Evolutionary conservation across 2,888 invertebrate species (phyloP), one percentile per base, ranked within the genome.

Genomic region (Mamestra brassicae): DNA sequence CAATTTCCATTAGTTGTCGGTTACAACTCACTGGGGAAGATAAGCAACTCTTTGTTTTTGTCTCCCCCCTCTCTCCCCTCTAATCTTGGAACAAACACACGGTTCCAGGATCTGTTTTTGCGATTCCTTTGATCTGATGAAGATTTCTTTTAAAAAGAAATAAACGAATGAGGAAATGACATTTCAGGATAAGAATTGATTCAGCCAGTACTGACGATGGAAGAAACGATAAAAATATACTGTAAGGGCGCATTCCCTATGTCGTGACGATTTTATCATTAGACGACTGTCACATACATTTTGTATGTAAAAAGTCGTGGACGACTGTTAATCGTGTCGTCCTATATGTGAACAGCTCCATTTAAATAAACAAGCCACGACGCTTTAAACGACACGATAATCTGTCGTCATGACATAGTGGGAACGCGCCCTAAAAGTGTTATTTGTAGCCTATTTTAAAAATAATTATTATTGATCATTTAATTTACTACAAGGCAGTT

Each of bases 1-100:
- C 74, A 85, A 84, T 85, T 74, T 85, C 82, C 82, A 84, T 84
- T 84, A 85, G 82, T 74, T 76, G 78, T 72, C 71, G 75, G 82
- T 84, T 57, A 81, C 81, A 78, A 71, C 72, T 78, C 82, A 55
- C 74, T 57, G 58, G 76, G 71, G 76, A 60, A 70, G 72, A 83
- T 74, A 71, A 70, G 62, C 60, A 75, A 68, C 71, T 76, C 82
- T 81, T 83, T 78, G 73, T 81, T 78, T 81, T 72, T 68, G 69
- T 52, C 45, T 54, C 13, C 38, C 57, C 38, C 63, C 71, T 26
- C 3, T 17, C 10, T 3, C 7, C 4, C 50, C 34, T 66, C 54
- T 70, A 66, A 81, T 83, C 71, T 74, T 68, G 13, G 54, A 71
- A 80, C 64, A 73, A 81, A 78, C 62, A 78, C 26, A 26, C 26